Percentiles rank a stretch among this genome's conserved stretches.
phyloP scores from a whole-genome alignment of 2,113 vertebrate genomes.

The Callopanchax toddi region DNA sequence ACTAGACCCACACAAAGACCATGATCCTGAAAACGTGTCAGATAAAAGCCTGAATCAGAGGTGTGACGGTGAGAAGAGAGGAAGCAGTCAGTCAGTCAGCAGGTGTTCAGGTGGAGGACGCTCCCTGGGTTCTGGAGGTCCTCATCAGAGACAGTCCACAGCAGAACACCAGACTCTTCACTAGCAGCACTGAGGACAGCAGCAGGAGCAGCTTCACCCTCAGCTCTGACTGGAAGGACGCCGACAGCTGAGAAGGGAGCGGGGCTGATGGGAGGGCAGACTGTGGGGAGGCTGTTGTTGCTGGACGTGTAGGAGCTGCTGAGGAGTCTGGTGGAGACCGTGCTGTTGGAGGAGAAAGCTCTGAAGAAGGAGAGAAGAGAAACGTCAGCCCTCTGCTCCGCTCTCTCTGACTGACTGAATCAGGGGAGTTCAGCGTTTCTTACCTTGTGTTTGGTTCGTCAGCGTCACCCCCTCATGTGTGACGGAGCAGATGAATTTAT shows the following conservation, averaged over 20 bases:
- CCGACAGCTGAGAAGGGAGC: not conserved
- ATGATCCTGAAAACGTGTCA: too few relatives aligned
- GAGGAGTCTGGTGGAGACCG: not conserved
- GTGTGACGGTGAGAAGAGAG: too few relatives aligned
- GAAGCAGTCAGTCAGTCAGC: too few relatives aligned
- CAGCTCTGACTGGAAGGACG: not conserved
- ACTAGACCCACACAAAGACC: too few relatives aligned
- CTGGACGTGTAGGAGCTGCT: not conserved
- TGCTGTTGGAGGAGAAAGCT: not conserved
- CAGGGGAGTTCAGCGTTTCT: not conserved
- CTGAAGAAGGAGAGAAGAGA: constrained; percentile 6
- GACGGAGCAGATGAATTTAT: constrained; percentile 31
- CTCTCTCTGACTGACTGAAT: constrained; percentile 11
- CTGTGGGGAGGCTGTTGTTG: too few relatives aligned
- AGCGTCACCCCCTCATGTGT: constrained; percentile 12
- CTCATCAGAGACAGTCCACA: constrained; percentile 18
- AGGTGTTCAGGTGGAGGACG: too few relatives aligned
- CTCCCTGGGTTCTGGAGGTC: not conserved
- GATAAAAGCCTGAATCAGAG: too few relatives aligned
- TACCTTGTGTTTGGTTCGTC: constrained; percentile 9
- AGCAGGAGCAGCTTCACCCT: constrained; percentile 29
- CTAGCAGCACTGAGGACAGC: constrained; percentile 33
- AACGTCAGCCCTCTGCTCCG: not conserved
- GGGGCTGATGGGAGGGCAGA: too few relatives aligned
- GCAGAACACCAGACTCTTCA: constrained; percentile 42